A percentile compares a stretch with the other conserved stretches of the same genome.
phyloP scores from a whole-genome alignment of 2,113 vertebrate genomes.

The Neogale vison region DNA sequence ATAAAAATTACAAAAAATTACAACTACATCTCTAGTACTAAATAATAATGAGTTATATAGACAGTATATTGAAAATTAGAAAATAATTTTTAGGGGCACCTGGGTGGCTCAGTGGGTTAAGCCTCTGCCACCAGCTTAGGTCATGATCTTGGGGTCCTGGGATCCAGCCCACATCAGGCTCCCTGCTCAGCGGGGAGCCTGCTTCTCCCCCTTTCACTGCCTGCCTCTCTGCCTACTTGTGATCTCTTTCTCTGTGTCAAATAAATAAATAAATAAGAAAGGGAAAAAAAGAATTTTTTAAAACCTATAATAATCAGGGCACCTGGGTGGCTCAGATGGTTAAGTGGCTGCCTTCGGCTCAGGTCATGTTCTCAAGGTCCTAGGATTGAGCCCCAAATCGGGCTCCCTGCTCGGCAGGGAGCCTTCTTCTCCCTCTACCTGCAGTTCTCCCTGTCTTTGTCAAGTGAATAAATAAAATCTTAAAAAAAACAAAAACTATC shows the following conservation, averaged over 20 bases:
- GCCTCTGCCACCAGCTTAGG: background rate
- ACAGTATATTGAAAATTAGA: background rate
- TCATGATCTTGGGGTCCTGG: too few species aligned
- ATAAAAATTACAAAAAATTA: background rate
- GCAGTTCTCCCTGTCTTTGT: background rate
- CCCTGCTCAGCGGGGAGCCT: background rate
- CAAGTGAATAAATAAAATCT: background rate
- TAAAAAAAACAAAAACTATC: background rate
- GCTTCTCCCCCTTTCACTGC: background rate
- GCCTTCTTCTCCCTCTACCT: background rate
- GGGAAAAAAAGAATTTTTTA: background rate
- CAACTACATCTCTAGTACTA: background rate
- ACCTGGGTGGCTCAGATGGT: background rate
- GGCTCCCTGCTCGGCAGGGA: background rate
- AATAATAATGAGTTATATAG: constrained; percentile 11
- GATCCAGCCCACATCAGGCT: accelerated
- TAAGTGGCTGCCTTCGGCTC: background rate
- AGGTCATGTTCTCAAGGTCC: background rate
- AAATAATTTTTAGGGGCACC: background rate
- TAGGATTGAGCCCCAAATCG: accelerated
- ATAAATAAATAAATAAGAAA: background rate
- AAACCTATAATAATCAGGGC: background rate
- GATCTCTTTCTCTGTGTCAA: background rate
- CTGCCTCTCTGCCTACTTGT: background rate
- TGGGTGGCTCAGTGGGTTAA: too few species aligned